Percentiles rank a stretch among this genome's conserved stretches.
Conservation (phyloP, 2,888 invertebrate genomes). For the Calliopum simillimum region DNA sequence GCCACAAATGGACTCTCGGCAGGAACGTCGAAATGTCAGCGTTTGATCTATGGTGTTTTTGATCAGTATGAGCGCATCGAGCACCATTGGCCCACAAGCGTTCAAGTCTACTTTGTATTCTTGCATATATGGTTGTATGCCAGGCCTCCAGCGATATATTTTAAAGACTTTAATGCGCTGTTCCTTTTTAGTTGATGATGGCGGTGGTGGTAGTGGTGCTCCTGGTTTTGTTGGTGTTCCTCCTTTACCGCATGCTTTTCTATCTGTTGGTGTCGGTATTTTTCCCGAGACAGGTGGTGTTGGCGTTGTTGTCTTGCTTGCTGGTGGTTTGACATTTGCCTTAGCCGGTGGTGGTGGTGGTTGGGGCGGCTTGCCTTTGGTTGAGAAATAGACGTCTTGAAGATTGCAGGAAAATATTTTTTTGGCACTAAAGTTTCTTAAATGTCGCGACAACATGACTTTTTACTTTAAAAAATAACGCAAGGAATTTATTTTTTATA, state of each 20-base stretch:
- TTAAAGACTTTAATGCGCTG: slow-evolving; percentile 78
- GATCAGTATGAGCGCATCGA: slow-evolving; percentile 95
- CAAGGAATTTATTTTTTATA: too few species aligned
- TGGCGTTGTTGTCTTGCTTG: too few species aligned
- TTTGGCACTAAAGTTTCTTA: too few species aligned
- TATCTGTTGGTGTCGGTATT: too few species aligned
- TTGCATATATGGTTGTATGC: slow-evolving; percentile 82
- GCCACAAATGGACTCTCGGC: slow-evolving; percentile 98
- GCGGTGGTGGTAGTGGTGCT: not conserved
- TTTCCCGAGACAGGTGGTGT: too few species aligned
- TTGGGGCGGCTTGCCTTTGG: not conserved
- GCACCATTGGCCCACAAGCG: slow-evolving; percentile 93
- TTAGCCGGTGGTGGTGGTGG: not conserved
- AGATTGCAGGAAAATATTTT: too few species aligned
- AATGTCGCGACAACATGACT: too few species aligned
- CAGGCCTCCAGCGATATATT: slow-evolving; percentile 89
- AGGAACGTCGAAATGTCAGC: slow-evolving; percentile 93
- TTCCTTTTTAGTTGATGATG: slow-evolving; percentile 21
- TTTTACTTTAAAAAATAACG: too few species aligned
- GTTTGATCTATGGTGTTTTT: slow-evolving; percentile 96
- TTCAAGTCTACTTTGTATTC: slow-evolving; percentile 75
- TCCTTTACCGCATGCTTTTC: too few species aligned
- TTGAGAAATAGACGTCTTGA: too few species aligned
- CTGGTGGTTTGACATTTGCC: not conserved
- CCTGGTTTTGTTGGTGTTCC: not conserved